These are phyloP conservation scores for Mungos mungo DNA, from an alignment of 2,113 vertebrate species.

Conservation along the genomic window DNA sequence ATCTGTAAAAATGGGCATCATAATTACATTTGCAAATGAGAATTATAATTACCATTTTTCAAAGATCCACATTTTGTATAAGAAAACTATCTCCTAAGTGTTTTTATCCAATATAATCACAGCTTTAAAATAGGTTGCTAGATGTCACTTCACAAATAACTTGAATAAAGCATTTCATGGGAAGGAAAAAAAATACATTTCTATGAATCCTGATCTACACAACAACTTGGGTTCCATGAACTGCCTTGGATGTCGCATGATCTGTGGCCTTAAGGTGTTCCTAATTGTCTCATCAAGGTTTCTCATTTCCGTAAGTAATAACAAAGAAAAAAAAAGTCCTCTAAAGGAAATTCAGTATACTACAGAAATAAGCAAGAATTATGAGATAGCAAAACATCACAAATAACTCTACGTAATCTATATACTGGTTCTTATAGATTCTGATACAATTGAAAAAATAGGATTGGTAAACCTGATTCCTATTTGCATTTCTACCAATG, in stretches of 20 bases:
- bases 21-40: neutral
- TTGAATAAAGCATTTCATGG: neutral
- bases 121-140: slow-evolving; percentile 9
- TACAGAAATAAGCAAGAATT: neutral
- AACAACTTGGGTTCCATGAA: neutral
- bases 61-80: neutral
- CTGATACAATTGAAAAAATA: neutral
- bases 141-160: neutral
- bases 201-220: neutral
- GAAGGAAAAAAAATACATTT: neutral
- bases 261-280: neutral
- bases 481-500: neutral
- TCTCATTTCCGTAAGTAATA: neutral
- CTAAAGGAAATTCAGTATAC: neutral
- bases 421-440: neutral
- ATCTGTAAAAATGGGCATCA: neutral
- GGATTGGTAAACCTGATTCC: neutral
- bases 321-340: neutral
- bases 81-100: neutral
- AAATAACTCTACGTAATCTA: neutral
- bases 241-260: neutral
- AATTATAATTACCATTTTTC: slow-evolving; percentile 14
- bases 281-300: neutral
- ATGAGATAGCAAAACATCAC: neutral
- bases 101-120: neutral